These are phyloP conservation scores for Anableps anableps DNA, from an alignment of 2,797 vertebrate species.

Conservation along the genomic window DNA sequence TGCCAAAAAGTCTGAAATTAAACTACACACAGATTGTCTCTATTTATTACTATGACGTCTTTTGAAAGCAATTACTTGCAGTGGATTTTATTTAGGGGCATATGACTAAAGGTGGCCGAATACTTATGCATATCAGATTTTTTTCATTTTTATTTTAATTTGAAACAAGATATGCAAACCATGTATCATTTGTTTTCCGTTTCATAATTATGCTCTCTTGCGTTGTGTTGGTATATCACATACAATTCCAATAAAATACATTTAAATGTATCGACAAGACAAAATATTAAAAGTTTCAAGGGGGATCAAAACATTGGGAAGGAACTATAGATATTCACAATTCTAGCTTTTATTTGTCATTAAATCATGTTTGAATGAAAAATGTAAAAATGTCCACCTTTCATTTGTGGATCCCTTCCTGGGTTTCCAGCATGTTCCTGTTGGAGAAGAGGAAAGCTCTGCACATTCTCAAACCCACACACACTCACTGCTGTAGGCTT, in stretches of 20 bases:
- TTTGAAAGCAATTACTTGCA: not conserved
- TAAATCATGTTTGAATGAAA: not conserved
- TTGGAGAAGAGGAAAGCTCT: constrained; percentile 16
- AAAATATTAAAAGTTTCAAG: not conserved
- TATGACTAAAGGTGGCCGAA: not conserved
- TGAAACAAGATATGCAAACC: not conserved
- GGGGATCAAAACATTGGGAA: not conserved
- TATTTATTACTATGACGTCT: not conserved
- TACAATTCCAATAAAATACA: not conserved
- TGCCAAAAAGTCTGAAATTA: not conserved
- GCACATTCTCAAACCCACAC: constrained; percentile 29
- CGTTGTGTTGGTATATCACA: not conserved
- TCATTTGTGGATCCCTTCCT: not conserved
- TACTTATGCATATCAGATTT: not conserved
- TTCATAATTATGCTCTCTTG: not conserved
- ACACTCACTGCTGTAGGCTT: constrained; percentile 57
- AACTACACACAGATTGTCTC: not conserved
- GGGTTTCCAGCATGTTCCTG: not conserved
- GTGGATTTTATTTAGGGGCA: not conserved
- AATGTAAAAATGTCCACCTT: not conserved
- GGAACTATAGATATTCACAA: not conserved
- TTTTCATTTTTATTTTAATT: not conserved
- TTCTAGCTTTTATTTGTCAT: not conserved
- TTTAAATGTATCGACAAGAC: not conserved
- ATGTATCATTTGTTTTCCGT: not conserved